Evolutionary conservation across 2,888 invertebrate genomes (phyloP).

Genomic region (Coelogynopora nodosa): DNA sequence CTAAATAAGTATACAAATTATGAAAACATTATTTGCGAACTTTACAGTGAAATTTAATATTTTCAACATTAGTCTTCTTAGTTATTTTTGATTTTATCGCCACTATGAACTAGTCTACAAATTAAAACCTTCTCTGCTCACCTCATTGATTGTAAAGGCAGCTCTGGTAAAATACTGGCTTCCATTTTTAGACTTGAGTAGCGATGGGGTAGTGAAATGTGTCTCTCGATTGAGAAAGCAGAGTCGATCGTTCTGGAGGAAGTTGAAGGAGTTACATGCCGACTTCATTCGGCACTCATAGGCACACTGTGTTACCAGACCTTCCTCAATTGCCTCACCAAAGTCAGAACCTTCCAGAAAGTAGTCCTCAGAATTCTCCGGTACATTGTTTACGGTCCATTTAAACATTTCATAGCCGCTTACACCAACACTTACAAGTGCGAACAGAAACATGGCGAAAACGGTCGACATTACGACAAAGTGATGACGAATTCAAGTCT

Average conservation of each 20-base stretch:
- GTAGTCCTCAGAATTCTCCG: background rate
- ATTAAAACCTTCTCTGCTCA: too few relatives aligned
- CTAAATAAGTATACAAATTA: too few relatives aligned
- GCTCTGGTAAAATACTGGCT: background rate
- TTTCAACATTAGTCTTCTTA: too few relatives aligned
- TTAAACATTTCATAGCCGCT: background rate
- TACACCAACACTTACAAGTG: background rate
- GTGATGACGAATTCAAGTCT: background rate
- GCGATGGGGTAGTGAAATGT: background rate
- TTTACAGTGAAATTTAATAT: too few relatives aligned
- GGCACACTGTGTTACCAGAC: background rate
- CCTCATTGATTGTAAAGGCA: background rate
- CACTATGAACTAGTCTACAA: too few relatives aligned
- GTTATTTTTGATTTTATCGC: too few relatives aligned
- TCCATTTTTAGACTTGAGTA: background rate
- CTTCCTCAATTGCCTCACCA: background rate
- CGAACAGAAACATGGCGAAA: background rate
- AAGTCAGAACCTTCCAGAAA: background rate
- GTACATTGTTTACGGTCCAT: background rate
- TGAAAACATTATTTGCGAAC: too few relatives aligned
- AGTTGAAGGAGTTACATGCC: background rate
- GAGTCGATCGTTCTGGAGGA: background rate
- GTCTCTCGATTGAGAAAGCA: background rate
- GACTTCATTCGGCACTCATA: background rate
- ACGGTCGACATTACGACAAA: background rate